These are phyloP conservation scores for Collichthys lucidus DNA, from an alignment of 2,113 vertebrate species.

Conservation along the genomic window DNA sequence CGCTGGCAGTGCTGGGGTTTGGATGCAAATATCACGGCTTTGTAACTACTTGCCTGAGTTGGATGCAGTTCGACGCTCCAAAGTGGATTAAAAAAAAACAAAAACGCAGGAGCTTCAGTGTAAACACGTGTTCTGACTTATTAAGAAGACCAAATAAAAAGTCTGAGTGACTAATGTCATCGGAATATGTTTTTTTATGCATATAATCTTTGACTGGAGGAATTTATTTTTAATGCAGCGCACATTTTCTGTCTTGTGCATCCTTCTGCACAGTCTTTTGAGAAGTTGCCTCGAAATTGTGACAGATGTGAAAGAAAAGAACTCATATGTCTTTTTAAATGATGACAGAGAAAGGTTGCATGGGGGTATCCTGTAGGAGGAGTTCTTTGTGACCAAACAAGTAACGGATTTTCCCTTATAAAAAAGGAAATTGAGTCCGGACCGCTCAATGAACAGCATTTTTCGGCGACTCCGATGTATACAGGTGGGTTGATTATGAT, in stretches of 20 bases:
- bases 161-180: slow-evolving; percentile 11
- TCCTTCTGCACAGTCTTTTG: slow-evolving; percentile 6
- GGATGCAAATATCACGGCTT: slow-evolving; percentile 80
- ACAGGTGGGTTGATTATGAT: slow-evolving; percentile 72
- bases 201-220: slow-evolving; percentile 8
- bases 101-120: slow-evolving; percentile 40
- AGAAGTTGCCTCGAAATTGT: slow-evolving; percentile 31
- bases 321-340: slow-evolving; percentile 60
- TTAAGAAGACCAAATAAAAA: slow-evolving; percentile 31
- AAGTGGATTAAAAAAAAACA: slow-evolving; percentile 78
- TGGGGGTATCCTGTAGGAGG: slow-evolving; percentile 74
- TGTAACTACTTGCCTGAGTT: slow-evolving; percentile 65
- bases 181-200: slow-evolving; percentile 24
- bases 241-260: slow-evolving; percentile 19
- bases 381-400: slow-evolving; percentile 76
- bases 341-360: slow-evolving; percentile 61
- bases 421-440: slow-evolving; percentile 73
- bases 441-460: slow-evolving; percentile 59
- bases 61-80: slow-evolving; percentile 78
- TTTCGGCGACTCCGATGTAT: slow-evolving; percentile 19
- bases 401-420: slow-evolving; percentile 77
- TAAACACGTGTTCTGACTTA: slow-evolving; percentile 44
- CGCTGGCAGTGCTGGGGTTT: slow-evolving; percentile 69
- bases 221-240: slow-evolving; percentile 18
- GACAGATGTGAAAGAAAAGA: slow-evolving; percentile 35